A percentile compares a stretch with the other conserved stretches of the same genome.
Conservation (phyloP, 2,797 vertebrate genomes). For the Mormyrops attenuatus region DNA sequence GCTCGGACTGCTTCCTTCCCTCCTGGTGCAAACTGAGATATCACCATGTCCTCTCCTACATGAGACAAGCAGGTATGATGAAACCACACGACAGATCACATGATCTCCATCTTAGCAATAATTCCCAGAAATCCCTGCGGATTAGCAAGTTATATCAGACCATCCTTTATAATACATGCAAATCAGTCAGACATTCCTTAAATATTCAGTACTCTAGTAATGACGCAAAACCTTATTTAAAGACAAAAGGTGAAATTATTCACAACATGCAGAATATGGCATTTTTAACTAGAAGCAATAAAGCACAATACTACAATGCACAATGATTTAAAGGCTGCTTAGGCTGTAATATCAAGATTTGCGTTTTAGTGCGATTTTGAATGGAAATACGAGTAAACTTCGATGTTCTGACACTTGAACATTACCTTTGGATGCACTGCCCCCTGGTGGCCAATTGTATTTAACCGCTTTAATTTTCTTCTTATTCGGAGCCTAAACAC, state of each 20-base stretch:
- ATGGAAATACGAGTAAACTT: background rate
- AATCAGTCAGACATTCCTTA: background rate
- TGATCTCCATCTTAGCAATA: background rate
- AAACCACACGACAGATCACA: background rate
- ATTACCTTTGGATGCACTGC: conserved; percentile 35
- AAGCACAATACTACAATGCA: background rate
- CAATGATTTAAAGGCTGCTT: background rate
- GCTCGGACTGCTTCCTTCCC: conserved; percentile 68
- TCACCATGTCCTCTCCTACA: conserved; percentile 66
- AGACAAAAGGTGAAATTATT: background rate
- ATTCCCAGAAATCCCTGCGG: background rate
- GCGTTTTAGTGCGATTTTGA: background rate
- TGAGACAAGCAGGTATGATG: conserved; percentile 20
- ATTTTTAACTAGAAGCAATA: background rate
- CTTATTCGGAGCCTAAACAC: background rate
- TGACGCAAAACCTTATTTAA: background rate
- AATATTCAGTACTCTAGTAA: background rate
- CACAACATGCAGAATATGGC: background rate
- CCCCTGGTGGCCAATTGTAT: conserved; percentile 16
- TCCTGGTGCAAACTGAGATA: conserved; percentile 69
- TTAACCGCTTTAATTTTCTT: background rate
- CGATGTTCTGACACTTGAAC: background rate
- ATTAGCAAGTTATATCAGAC: background rate
- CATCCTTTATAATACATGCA: background rate
- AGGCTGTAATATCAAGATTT: background rate